Evolutionary conservation across 2,113 vertebrate species (phyloP).

Genomic region (Neopipo cinnamomea): DNA sequence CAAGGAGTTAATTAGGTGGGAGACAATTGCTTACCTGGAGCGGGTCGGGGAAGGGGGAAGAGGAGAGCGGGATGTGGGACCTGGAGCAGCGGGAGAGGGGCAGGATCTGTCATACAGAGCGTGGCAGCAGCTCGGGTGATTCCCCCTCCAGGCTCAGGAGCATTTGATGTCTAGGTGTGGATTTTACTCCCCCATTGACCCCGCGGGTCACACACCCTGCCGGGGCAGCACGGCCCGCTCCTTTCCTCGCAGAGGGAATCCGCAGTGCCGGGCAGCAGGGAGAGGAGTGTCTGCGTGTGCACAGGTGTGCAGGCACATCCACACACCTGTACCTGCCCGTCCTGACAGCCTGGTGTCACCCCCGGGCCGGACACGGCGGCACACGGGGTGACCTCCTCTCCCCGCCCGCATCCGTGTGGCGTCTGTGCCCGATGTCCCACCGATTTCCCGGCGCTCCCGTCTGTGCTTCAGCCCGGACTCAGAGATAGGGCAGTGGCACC

Average conservation of each 20-base stretch:
- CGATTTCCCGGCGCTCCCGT: not conserved
- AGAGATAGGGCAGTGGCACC: not conserved
- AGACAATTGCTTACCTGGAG: fast-evolving
- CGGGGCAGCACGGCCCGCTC: not conserved
- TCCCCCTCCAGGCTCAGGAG: not conserved
- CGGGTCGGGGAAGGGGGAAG: not conserved
- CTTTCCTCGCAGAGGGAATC: not conserved
- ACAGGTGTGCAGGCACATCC: fast-evolving
- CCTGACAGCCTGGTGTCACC: fast-evolving
- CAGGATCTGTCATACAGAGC: not conserved
- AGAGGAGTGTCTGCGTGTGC: no score
- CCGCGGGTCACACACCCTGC: fast-evolving
- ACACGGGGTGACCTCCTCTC: not conserved
- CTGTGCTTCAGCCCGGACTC: not conserved
- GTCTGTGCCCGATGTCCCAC: not conserved
- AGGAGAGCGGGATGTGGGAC: not conserved
- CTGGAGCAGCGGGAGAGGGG: not conserved
- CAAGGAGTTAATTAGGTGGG: not conserved
- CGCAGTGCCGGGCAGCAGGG: not conserved
- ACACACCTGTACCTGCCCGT: not conserved
- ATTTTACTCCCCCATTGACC: not conserved
- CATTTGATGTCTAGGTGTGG: not conserved
- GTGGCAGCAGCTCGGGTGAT: not conserved
- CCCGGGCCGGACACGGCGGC: not conserved
- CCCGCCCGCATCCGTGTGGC: fast-evolving